These are phyloP conservation scores for Paradisaea rubra DNA, from an alignment of 2,113 vertebrate species.

Conservation along the genomic window DNA sequence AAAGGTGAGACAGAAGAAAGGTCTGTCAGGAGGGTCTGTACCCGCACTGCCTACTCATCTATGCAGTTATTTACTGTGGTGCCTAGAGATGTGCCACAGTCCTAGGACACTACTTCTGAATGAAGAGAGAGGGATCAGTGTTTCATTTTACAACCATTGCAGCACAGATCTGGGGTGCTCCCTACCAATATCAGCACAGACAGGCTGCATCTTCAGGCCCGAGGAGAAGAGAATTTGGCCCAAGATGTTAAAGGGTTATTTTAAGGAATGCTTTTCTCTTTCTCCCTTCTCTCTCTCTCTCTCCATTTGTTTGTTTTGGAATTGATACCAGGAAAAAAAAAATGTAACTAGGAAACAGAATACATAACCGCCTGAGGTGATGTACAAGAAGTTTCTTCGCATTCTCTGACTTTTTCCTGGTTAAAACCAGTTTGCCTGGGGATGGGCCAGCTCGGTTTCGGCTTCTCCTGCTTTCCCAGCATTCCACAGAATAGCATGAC, in stretches of 20 bases:
- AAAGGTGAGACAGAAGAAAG: background rate
- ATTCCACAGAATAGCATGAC: conserved; percentile 67
- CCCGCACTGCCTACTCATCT: background rate
- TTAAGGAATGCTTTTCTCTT: conserved; percentile 21
- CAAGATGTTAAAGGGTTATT: conserved; percentile 64
- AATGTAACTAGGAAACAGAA: conserved; percentile 67
- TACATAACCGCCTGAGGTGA: conserved; percentile 61
- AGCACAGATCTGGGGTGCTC: background rate
- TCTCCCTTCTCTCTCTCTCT: background rate
- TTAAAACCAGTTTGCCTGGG: conserved; percentile 78
- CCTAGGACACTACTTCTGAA: background rate
- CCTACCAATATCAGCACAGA: background rate
- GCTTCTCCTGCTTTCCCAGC: conserved; percentile 71
- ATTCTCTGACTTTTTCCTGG: conserved; percentile 71
- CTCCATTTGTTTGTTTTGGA: conserved; percentile 49
- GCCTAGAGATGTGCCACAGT: background rate
- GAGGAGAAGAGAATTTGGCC: background rate
- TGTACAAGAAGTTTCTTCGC: conserved; percentile 64
- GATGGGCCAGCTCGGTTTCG: conserved; percentile 66
- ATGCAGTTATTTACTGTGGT: background rate
- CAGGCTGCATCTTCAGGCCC: background rate
- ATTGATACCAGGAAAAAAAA: conserved; percentile 67
- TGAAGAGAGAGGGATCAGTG: background rate
- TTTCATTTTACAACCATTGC: background rate
- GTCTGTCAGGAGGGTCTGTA: background rate